Evolutionary conservation across 2,797 vertebrate genomes (phyloP).

Genomic region (Ciconia nigra): DNA sequence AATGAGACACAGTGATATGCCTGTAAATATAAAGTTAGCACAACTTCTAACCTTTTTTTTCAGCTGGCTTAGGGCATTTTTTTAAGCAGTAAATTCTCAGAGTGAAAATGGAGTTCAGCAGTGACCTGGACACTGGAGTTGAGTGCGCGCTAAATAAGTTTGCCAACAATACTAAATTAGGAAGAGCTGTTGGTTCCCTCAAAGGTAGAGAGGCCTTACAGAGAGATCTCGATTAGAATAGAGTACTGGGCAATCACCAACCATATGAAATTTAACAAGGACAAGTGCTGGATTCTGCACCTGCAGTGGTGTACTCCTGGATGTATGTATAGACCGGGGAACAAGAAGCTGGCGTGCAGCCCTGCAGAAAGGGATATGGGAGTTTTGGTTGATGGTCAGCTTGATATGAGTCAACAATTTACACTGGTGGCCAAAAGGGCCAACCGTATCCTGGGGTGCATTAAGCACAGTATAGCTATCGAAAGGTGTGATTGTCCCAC

Average conservation of each 20-base stretch:
- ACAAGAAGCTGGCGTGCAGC: not conserved
- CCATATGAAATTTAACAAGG: not conserved
- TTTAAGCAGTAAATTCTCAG: not conserved
- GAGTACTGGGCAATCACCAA: not conserved
- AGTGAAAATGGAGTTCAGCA: not conserved
- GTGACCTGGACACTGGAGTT: not conserved
- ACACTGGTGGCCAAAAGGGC: not conserved
- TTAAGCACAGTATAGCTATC: not conserved
- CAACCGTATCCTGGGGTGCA: too few species aligned
- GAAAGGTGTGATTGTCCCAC: not conserved
- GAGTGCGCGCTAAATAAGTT: not conserved
- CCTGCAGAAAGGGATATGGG: not conserved
- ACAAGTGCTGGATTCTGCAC: not conserved
- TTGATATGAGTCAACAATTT: not conserved
- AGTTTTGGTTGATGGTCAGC: not conserved
- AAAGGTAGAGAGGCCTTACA: not conserved
- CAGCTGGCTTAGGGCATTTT: not conserved
- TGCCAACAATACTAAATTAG: not conserved
- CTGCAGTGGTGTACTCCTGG: fast-evolving
- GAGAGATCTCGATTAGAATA: not conserved
- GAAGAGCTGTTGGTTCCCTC: not conserved
- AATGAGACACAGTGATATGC: not conserved
- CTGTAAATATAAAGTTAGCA: not conserved
- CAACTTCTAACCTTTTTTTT: not conserved
- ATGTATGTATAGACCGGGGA: too few species aligned